Evolutionary conservation across 2,797 vertebrate genomes (phyloP).

Genomic region (Halcyon smyrnensis): DNA sequence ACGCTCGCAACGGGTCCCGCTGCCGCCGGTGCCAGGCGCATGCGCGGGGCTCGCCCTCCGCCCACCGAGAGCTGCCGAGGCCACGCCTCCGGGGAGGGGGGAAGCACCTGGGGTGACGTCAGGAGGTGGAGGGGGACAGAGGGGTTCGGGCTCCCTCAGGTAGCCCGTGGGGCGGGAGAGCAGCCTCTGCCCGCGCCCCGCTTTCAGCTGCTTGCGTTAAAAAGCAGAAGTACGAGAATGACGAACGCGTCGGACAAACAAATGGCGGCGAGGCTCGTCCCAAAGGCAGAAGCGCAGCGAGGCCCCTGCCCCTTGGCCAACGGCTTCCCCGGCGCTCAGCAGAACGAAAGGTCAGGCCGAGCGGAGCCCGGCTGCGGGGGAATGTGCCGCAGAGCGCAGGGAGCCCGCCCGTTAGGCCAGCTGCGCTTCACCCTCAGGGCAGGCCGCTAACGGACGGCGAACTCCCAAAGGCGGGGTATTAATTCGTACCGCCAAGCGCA

Average conservation of each 20-base stretch:
- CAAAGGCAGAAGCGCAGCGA: neutral
- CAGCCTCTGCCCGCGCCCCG: neutral
- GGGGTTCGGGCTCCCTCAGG: neutral
- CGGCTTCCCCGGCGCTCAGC: rapidly evolving
- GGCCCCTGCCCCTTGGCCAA: neutral
- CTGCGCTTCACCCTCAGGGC: neutral
- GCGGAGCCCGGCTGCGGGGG: neutral
- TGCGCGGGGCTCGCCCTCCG: neutral
- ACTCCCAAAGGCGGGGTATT: no score
- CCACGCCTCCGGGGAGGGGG: neutral
- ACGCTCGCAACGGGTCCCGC: slow-evolving; percentile 1
- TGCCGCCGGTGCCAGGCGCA: neutral
- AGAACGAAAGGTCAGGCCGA: neutral
- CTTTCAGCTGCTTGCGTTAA: neutral
- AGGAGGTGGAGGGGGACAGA: neutral
- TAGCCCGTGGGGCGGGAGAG: neutral
- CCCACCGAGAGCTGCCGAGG: neutral
- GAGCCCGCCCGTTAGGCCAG: no score
- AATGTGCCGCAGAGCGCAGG: rapidly evolving
- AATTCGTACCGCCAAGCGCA: neutral
- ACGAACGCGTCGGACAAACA: neutral
- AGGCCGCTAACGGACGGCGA: neutral
- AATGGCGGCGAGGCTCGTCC: neutral
- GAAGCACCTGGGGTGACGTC: slow-evolving; percentile 70
- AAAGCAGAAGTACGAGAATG: neutral